Conservation (phyloP, 2,113 vertebrate species). For the Abramis brama region DNA sequence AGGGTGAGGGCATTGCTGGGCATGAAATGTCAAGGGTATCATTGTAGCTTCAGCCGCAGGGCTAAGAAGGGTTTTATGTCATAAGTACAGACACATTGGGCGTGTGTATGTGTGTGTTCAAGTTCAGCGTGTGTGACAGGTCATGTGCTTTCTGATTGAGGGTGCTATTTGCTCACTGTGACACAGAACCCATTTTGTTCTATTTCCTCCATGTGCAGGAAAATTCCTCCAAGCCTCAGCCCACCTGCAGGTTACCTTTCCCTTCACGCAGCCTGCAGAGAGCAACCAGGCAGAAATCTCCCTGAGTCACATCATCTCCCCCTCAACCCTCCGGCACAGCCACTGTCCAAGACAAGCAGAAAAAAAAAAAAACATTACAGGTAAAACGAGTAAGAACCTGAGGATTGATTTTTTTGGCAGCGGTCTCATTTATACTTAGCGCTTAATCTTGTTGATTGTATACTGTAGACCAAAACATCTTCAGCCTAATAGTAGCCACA, state of each 20-base stretch:
- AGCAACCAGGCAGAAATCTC: conserved; percentile 43
- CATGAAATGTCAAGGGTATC: conserved; percentile 1
- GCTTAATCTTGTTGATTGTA: neutral
- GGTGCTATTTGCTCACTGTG: conserved; percentile 39
- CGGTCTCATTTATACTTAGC: neutral
- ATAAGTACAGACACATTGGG: neutral
- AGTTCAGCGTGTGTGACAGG: neutral
- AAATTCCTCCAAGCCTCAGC: conserved; percentile 38
- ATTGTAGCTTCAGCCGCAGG: neutral
- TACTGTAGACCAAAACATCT: neutral
- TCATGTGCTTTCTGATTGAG: conserved; percentile 46
- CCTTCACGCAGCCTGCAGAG: conserved; percentile 39
- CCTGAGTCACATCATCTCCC: conserved; percentile 15
- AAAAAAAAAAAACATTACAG: neutral
- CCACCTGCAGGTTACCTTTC: conserved; percentile 40
- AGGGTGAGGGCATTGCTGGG: neutral
- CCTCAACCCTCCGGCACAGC: neutral
- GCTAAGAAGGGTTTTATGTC: conserved; percentile 1
- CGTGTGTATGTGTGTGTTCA: neutral
- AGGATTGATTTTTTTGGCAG: neutral
- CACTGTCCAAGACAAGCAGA: conserved; percentile 9
- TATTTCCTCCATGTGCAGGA: conserved; percentile 35
- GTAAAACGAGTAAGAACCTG: neutral
- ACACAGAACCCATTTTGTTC: conserved; percentile 48
- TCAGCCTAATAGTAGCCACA: conserved; percentile 12